Conservation (phyloP, 2,113 vertebrate species). For the Anser brachyrhynchus region DNA sequence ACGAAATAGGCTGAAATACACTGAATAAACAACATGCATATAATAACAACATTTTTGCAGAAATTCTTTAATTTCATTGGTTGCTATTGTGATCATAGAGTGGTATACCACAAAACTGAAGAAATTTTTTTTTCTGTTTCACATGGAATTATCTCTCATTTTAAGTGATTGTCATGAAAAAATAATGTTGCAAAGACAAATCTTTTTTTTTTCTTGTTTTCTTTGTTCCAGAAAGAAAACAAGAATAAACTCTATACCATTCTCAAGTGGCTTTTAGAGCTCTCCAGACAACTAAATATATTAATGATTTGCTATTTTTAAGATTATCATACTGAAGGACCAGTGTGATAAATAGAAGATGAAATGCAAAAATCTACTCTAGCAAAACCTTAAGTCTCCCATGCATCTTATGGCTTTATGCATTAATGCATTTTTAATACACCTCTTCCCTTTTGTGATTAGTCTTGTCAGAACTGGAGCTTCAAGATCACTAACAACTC, state of each 20-base stretch:
- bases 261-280: conserved; percentile 65
- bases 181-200: background rate
- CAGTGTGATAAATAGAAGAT: conserved; percentile 43
- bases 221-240: conserved; percentile 56
- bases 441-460: background rate
- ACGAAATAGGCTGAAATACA: background rate
- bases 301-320: conserved; percentile 73
- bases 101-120: background rate
- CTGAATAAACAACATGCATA: background rate
- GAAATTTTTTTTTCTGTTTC: background rate
- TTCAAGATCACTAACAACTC: background rate
- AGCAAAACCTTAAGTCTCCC: conserved; percentile 22
- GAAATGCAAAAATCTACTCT: conserved; percentile 49
- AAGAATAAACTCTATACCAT: conserved; percentile 11
- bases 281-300: conserved; percentile 59
- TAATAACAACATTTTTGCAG: background rate
- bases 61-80: background rate
- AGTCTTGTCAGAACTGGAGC: conserved; percentile 29
- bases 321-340: conserved; percentile 40
- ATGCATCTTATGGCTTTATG: background rate
- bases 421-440: conserved; percentile 52
- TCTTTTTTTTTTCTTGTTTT: background rate
- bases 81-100: background rate
- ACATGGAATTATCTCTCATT: background rate
- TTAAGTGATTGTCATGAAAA: background rate